Evolutionary conservation across 2,113 vertebrate species (phyloP), one percentile per base, ranked within the genome.

Genomic region (Hippocampus barbouri): DNA sequence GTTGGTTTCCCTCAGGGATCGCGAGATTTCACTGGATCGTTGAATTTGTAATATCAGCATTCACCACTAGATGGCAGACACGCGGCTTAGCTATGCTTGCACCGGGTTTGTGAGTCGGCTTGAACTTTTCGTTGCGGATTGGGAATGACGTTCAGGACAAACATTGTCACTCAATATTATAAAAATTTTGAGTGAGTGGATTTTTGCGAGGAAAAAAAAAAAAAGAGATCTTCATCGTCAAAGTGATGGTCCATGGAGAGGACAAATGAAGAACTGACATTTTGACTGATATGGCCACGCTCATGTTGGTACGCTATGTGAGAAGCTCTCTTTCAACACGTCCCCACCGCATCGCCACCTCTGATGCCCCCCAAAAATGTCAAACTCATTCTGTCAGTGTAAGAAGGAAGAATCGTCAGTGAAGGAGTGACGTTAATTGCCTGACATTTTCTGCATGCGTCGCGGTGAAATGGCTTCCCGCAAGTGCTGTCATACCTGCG

Each of bases 241-340:
- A 86, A 81, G 79, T 88, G 83, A 88, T 87, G 83, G 82, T 60
- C 82, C 87, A 77, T 88, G 86, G 87, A 87, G 78, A 85, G 82
- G 85, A 85, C 77, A 86, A 84, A 79, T 72, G 79, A 81, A 80
- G 82, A 85, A 78, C 73, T 86, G 89, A 88, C 86, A 85, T 83
- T 88, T 87, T 88, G 88, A 89, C 79, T 76, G 81, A 87, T 87
- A 77, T 60, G 86, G 78, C 69, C 25, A 56, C 72, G 75, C 83
- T 77, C 70, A 63, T 38, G 56, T 23, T 16, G 73, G 59, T 73
- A 79, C 47, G 5, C 25, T 2, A 8, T 20, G 6, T 1, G 49
- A 51, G 43, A 47, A 68, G 72, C 21, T 25, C n/a, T 57, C 34
- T 38, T 38, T 38, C 34, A 38, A 38, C 34, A 38, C 34, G 34